phyloP scores from a whole-genome alignment of 2,113 vertebrate genomes.

The Pheucticus melanocephalus region DNA sequence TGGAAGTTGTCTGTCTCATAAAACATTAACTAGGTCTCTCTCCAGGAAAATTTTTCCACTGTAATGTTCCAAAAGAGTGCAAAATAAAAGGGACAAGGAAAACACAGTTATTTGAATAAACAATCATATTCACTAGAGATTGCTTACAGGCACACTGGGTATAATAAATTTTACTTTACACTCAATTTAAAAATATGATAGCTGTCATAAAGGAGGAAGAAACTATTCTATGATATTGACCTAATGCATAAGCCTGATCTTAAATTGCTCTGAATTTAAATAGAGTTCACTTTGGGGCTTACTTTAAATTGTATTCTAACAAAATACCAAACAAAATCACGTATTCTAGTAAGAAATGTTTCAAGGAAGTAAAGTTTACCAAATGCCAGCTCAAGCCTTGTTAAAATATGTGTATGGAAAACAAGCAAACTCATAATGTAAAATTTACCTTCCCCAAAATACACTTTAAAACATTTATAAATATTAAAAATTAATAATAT shows the following conservation, averaged over 20 bases:
- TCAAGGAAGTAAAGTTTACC: neutral
- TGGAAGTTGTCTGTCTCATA: slow-evolving; percentile 44
- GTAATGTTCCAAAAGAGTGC: neutral
- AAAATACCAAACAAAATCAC: neutral
- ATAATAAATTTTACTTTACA: slow-evolving; percentile 26
- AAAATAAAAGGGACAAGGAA: slow-evolving; percentile 22
- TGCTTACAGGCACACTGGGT: neutral
- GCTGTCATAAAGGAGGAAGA: neutral
- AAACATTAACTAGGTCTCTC: slow-evolving; percentile 50
- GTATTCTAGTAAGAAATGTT: neutral
- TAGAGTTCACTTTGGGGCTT: neutral
- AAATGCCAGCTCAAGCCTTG: neutral
- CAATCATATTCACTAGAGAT: neutral
- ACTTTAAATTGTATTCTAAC: neutral
- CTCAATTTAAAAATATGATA: slow-evolving; percentile 39
- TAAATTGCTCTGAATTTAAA: neutral
- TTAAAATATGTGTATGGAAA: neutral
- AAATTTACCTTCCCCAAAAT: neutral
- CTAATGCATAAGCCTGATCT: neutral
- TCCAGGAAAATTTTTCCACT: neutral
- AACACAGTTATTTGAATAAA: neutral
- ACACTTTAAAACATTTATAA: neutral
- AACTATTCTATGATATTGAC: neutral
- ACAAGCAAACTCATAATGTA: neutral
- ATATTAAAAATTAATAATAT: neutral